These are phyloP conservation scores for Sphaerodactylus townsendi DNA, from an alignment of 2,113 vertebrate species.

Conservation along the genomic window DNA sequence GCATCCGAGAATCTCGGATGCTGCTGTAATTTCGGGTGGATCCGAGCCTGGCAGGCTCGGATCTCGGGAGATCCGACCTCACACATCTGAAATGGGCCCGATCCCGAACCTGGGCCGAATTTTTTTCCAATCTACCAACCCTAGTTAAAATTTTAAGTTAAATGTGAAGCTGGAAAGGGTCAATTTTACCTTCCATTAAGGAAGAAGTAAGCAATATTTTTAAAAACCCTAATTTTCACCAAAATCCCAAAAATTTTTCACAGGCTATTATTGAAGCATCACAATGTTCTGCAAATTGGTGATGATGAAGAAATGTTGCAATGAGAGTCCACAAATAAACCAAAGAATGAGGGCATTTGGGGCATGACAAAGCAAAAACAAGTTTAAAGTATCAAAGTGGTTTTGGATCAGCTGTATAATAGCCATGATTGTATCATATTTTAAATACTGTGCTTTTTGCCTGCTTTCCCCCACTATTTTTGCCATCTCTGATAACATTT, in stretches of 20 bases:
- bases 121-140: too few relatives aligned
- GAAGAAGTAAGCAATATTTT: constrained; percentile 14
- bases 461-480: constrained; percentile 32
- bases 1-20: too few relatives aligned
- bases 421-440: background rate
- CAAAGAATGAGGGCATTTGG: background rate
- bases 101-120: too few relatives aligned
- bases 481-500: background rate
- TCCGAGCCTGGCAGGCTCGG: too few relatives aligned
- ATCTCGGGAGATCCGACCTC: too few relatives aligned
- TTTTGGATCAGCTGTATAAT: background rate
- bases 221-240: background rate
- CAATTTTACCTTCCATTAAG: background rate
- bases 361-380: background rate
- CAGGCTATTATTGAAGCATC: background rate
- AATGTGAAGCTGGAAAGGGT: background rate
- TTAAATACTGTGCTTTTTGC: background rate
- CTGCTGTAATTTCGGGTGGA: too few relatives aligned
- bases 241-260: background rate
- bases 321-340: background rate
- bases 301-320: background rate
- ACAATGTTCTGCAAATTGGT: background rate
- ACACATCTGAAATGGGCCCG: too few relatives aligned
- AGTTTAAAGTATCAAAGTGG: background rate
- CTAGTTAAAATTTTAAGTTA: background rate